phyloP scores from a whole-genome alignment of 2,888 invertebrate species.

The Sycophila texana region DNA sequence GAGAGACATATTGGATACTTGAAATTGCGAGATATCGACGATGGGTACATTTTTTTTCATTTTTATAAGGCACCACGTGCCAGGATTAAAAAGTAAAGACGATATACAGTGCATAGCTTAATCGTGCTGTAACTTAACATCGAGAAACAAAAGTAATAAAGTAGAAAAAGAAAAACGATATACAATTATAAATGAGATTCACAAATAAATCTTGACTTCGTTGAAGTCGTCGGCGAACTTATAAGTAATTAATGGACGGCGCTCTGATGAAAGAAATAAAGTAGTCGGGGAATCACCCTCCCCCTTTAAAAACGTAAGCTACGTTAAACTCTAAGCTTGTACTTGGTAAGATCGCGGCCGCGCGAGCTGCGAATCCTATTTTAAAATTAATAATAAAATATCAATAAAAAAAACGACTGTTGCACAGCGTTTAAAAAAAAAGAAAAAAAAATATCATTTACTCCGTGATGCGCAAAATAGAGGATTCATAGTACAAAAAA shows the following conservation, averaged over 20 bases:
- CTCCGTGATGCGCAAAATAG: too few species aligned
- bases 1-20: background rate
- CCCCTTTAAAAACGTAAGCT: constrained; percentile 1
- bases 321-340: constrained; percentile 58
- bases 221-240: constrained; percentile 56
- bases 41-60: constrained; percentile 39
- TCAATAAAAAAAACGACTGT: background rate
- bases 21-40: constrained; percentile 25
- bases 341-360: constrained; percentile 57
- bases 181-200: constrained; percentile 52
- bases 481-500: too few species aligned
- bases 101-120: constrained; percentile 46
- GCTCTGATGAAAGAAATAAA: constrained; percentile 59
- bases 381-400: background rate
- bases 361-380: constrained; percentile 6
- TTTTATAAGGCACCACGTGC: constrained; percentile 68
- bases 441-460: too few species aligned
- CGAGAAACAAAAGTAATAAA: constrained; percentile 46
- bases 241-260: constrained; percentile 71
- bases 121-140: background rate
- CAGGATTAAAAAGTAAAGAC: constrained; percentile 59
- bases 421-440: too few species aligned
- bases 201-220: constrained; percentile 35
- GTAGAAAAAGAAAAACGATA: constrained; percentile 54
- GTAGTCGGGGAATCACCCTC: background rate